Evolutionary conservation across 1,140 invertebrate species (phyloP).

Genomic region (Drosophila lowei): DNA sequence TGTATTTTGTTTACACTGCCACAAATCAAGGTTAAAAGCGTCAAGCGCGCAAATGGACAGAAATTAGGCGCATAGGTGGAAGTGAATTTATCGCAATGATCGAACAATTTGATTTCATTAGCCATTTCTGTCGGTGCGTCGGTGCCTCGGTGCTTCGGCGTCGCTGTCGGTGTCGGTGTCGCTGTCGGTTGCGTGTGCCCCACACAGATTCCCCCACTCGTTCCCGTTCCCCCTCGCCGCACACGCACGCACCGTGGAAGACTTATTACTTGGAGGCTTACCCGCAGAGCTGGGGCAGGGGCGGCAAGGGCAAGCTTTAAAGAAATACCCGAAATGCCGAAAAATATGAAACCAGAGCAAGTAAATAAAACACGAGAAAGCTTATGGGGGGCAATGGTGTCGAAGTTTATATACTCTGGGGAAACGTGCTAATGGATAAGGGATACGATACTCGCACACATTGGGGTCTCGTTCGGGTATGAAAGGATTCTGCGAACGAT

Average conservation of each 20-base stretch:
- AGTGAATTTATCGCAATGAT: constrained; percentile 76
- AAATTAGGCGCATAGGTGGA: constrained; percentile 63
- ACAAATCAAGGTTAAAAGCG: constrained; percentile 79
- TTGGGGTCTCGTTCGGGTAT: no score
- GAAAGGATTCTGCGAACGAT: no score
- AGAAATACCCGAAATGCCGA: constrained; percentile 19
- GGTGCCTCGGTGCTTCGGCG: not conserved
- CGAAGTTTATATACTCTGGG: constrained; percentile 29
- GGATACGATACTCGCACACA: no score
- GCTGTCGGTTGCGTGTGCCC: not conserved
- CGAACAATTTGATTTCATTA: constrained; percentile 66
- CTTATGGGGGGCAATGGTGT: constrained; percentile 6
- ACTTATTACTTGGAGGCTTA: constrained; percentile 26
- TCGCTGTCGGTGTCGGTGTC: not conserved
- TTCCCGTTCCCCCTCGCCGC: constrained; percentile 17
- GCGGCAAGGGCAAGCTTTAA: constrained; percentile 28
- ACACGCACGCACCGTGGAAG: constrained; percentile 45
- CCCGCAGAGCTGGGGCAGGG: not conserved
- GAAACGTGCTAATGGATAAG: constrained; percentile 1
- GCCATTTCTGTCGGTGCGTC: constrained; percentile 9
- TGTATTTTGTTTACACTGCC: constrained; percentile 70
- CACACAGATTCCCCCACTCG: not conserved
- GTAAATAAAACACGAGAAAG: constrained; percentile 29
- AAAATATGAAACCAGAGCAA: constrained; percentile 41
- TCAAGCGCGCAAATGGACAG: constrained; percentile 65